phyloP scores from a whole-genome alignment of 2,113 vertebrate species.

The Albula glossodonta region DNA sequence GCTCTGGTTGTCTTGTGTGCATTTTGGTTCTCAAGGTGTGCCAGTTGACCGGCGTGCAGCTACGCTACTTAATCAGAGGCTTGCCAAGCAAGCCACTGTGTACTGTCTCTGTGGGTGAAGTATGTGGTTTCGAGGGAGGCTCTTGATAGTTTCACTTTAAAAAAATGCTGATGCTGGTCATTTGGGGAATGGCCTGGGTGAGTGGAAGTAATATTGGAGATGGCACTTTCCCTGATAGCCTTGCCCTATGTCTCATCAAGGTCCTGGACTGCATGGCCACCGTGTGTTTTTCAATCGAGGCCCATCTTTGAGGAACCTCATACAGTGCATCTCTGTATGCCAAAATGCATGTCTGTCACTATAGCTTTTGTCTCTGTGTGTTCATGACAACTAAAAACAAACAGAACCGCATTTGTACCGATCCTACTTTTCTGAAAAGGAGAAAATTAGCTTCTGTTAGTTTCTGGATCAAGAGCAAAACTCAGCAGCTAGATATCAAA shows the following conservation, averaged over 20 bases:
- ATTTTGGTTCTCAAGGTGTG: slow-evolving; percentile 31
- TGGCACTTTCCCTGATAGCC: background rate
- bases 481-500: slow-evolving; percentile 51
- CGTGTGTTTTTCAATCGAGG: background rate
- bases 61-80: slow-evolving; percentile 27
- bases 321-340: slow-evolving; percentile 16
- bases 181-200: background rate
- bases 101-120: slow-evolving; percentile 16
- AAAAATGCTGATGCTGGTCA: slow-evolving; percentile 8
- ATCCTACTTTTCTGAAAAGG: background rate
- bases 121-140: background rate
- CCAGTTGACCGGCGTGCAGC: slow-evolving; percentile 64
- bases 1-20: slow-evolving; percentile 46
- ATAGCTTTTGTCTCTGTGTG: slow-evolving; percentile 16
- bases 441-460: background rate
- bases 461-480: slow-evolving; percentile 25
- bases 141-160: background rate
- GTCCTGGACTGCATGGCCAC: background rate
- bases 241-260: background rate
- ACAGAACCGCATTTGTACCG: slow-evolving; percentile 14
- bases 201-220: background rate
- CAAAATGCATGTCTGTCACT: slow-evolving; percentile 32
- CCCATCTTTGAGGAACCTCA: slow-evolving; percentile 2
- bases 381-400: slow-evolving; percentile 12
- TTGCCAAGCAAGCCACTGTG: background rate